Base-by-base conservation (phyloP, 1,140 invertebrate species). In the Theocolax elegans region DNA sequence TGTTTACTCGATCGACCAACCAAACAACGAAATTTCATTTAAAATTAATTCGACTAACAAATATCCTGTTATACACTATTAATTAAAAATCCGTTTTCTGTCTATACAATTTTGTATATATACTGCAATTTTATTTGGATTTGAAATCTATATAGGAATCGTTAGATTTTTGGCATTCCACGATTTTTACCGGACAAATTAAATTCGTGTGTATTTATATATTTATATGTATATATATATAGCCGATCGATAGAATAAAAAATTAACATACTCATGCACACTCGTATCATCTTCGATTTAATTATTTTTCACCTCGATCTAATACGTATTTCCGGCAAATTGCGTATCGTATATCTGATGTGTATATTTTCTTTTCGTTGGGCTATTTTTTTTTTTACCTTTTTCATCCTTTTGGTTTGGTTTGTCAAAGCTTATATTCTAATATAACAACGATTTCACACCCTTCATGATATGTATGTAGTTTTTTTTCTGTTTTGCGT, bases 401-500 rank as follows among this genome's bases (percentile, higher is more conserved):
- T n/a, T 21, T 38, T 35, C 4, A 35, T 35, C 3, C 15, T 46
- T 4, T 23, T 49, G 13, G 23, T 59, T 12, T 59, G 21, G 40
- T 59, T 64, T 64, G 3, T 21, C 48, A 42, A 68, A 62, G 31
- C 35, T 60, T 68, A 68, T 27, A 68, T 53, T 38, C 46, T 68
- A 68, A 19, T n/a, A n/a, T 62, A 60, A 51, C 44, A 68, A 68
- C 46, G 27, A 68, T 53, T n/a, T 60, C 58, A 62, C 58, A 68
- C 25, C 15, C n/a, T 42, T 62, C n/a, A 42, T 42, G 46, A 68
- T 60, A 68, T 60, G 29, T 62, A 7, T 46, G n/a, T 68, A 40
- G n/a, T 40, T 51, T 38, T 38, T 10, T 56, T 38, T 38, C 25
- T 56, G n/a, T n/a, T n/a, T n/a, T n/a, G 40, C 17, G 27, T 35